Conservation (phyloP, 2,113 vertebrate genomes). For the Geococcyx californianus region DNA sequence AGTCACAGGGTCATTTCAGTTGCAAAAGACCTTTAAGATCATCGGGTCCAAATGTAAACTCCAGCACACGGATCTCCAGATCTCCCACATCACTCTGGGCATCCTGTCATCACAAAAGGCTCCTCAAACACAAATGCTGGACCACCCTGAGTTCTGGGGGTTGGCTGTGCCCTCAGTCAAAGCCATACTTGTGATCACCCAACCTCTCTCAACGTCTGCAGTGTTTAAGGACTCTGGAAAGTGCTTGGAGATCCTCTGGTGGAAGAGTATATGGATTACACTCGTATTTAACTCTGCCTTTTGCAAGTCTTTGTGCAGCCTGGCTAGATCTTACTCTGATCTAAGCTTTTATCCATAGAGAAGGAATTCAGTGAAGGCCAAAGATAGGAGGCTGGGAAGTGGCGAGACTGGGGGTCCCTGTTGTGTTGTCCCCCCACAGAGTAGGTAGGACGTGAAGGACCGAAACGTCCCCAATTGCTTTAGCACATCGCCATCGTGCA, state of each 20-base stretch:
- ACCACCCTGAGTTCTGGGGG: not conserved
- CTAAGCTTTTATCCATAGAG: not conserved
- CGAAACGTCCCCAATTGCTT: accelerated
- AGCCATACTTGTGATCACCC: not conserved
- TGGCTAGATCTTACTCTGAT: not conserved
- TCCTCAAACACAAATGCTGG: not conserved
- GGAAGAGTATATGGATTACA: not conserved
- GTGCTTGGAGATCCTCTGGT: not conserved
- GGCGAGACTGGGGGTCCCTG: not conserved
- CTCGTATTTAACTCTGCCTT: not conserved
- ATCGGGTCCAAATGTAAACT: too few species aligned
- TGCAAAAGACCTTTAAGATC: too few species aligned
- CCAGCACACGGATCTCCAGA: not conserved
- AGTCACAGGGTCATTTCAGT: too few species aligned
- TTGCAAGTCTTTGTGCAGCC: not conserved
- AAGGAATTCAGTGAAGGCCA: not conserved
- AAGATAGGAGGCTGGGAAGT: not conserved
- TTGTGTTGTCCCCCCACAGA: not conserved
- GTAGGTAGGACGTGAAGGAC: not conserved
- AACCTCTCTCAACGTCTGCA: not conserved
- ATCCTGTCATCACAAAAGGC: not conserved
- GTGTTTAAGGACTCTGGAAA: not conserved
- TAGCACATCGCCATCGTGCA: accelerated
- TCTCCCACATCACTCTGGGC: accelerated
- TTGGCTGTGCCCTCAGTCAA: not conserved